Percentiles rank a stretch among this genome's conserved stretches.
Evolutionary conservation across 2,888 invertebrate species (phyloP).

Genomic region (Cantharis flavilabris): DNA sequence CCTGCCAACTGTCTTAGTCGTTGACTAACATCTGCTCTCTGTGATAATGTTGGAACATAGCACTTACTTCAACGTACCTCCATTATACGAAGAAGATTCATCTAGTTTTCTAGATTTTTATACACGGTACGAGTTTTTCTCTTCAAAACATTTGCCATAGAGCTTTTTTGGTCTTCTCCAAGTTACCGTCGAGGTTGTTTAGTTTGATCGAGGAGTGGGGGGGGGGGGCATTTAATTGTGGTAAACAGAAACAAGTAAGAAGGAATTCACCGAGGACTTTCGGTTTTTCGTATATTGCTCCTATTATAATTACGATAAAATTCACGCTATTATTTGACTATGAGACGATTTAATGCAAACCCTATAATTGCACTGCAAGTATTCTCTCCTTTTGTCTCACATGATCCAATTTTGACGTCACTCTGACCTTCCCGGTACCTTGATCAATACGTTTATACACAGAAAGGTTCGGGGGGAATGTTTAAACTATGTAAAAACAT

Average conservation of each 20-base stretch:
- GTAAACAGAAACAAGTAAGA: too few relatives aligned
- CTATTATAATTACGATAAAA: too few relatives aligned
- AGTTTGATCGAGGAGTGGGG: too few relatives aligned
- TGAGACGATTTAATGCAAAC: neutral
- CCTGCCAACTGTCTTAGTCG: slow-evolving; percentile 34
- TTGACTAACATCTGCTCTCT: slow-evolving; percentile 34
- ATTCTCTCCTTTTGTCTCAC: neutral
- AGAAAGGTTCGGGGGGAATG: neutral
- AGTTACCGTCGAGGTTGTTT: too few relatives aligned
- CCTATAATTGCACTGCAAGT: too few relatives aligned
- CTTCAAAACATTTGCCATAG: too few relatives aligned
- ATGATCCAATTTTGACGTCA: neutral
- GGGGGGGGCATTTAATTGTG: too few relatives aligned
- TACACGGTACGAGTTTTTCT: slow-evolving; percentile 48
- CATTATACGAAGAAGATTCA: slow-evolving; percentile 50
- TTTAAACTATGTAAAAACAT: neutral
- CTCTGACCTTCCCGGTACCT: neutral
- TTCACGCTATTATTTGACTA: neutral
- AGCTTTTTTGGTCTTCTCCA: too few relatives aligned
- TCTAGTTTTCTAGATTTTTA: slow-evolving; percentile 55
- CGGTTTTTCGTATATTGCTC: too few relatives aligned
- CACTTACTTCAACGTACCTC: slow-evolving; percentile 52
- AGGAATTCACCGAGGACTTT: too few relatives aligned
- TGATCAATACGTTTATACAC: neutral
- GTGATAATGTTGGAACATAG: slow-evolving; percentile 48